Evolutionary conservation across 2,797 vertebrate genomes (phyloP).

Genomic region (Diplodus sargus): DNA sequence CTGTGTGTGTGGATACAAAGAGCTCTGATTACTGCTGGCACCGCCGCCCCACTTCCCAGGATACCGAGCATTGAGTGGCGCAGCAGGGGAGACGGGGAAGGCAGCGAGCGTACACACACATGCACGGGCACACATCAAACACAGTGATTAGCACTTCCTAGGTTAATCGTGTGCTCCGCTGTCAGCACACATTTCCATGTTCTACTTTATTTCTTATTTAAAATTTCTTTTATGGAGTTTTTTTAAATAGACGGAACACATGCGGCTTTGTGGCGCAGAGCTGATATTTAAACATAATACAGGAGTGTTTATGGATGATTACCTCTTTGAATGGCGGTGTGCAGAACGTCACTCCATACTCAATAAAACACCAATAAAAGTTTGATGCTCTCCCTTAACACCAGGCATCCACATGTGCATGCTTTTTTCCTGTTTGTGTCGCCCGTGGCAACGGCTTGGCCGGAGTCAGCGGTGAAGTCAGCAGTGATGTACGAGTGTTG

Average conservation of each 20-base stretch:
- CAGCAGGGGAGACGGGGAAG: conserved; percentile 52
- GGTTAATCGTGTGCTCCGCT: conserved; percentile 35
- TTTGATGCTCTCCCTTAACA: conserved; percentile 40
- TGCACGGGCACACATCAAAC: conserved; percentile 39
- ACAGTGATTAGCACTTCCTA: conserved; percentile 40
- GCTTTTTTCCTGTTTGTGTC: conserved; percentile 67
- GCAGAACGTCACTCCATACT: background rate
- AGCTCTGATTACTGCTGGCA: conserved; percentile 76
- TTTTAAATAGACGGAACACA: background rate
- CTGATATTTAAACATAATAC: background rate
- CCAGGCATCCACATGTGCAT: background rate
- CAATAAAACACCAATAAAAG: conserved; percentile 45
- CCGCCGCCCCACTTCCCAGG: conserved; percentile 62
- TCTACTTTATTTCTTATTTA: background rate
- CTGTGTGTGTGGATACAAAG: conserved; percentile 73
- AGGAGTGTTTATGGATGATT: background rate
- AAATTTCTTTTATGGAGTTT: background rate
- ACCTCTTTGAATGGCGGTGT: conserved; percentile 2
- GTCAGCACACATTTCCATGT: conserved; percentile 12
- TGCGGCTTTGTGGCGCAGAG: background rate
- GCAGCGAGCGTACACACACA: conserved; percentile 30
- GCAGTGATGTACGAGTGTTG: conserved; percentile 72
- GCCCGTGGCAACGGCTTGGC: conserved; percentile 56
- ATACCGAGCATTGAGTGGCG: conserved; percentile 63
- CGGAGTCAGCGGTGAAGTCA: conserved; percentile 64